Base-by-base conservation (phyloP, 2,113 vertebrate genomes). In the Psilopsiagon aurifrons region DNA sequence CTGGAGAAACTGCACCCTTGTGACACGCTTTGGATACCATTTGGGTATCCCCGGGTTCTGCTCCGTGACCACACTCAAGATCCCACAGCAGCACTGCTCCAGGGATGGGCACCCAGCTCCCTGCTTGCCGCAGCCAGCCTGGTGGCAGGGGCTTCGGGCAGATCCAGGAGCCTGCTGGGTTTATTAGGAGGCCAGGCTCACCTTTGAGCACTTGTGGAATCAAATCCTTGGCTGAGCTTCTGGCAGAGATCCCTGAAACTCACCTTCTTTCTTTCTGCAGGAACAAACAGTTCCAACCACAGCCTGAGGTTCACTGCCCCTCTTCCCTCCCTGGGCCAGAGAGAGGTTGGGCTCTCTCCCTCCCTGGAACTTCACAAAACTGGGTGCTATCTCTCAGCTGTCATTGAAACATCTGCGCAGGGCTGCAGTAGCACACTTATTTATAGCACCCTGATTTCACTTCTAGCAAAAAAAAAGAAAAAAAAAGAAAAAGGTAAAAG, bases 21-120 rank as follows among this genome's bases (percentile, higher is more conserved):
- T 39, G 39, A 22, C n/a, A 18, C 5, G 27, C 33, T 37, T n/a
- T 0, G 6, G 25, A 28, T 25, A 25, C 13, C 27, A 44, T 10
- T 9, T 1, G 7, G 51, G 54, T 14, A 9, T 10, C 47, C 46
- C 28, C 46, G 39, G 18, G 24, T 5, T 7, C 25, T 19, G 4
- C 11, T 16, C 1, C 0, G 22, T 44, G 31, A 4, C 29, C 20
- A 17, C 1, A 5, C 14, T 37, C 13, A 2, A 7, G 8, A 49
- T 11, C 37, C 25, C 63, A 5, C 13, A 6, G 0, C 16, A 62
- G 59, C 24, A 37, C 35, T 62, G 59, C 35, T 62, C 24, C 59
- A 62, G 59, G 22, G 6, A 2, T 6, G 41, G 46, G 60, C 7
- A 1, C 28, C 19, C 5, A 8, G 19, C 9, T 23, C 78, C 43